Evolutionary conservation across 2,888 invertebrate genomes (phyloP), one percentile per base, ranked within the genome.

Genomic region (Drosophila rellima): DNA sequence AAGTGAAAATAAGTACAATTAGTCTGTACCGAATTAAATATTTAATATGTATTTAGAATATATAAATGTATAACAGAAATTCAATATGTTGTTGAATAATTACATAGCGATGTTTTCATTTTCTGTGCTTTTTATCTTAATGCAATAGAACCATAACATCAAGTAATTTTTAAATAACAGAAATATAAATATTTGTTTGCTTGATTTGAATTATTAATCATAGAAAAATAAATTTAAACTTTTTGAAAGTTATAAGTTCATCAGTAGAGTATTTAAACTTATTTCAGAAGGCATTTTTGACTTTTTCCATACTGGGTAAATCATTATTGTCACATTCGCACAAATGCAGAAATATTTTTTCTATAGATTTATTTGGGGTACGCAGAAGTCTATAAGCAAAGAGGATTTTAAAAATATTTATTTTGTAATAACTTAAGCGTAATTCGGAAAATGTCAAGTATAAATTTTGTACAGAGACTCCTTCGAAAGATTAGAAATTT

Each of bases 1-100:
- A 83, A 83, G 81, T 69, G 56, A 54, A 87, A 78, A 57, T 39
- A 61, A 67, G 84, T 88, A 81, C 90, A 72, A 54, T 64, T 47
- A 65, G 42, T 35, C 66, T 73, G 74, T 81, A 80, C 75, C 72
- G 56, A 51, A 66, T 64, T 35, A 70, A 70, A 68, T 75, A 55
- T 42, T 59, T 50, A 61, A 61, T 50, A 56, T 51, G 37, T 56
- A 39, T 55, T 31, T 63, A n/a, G 47, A 63, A 63, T 48, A 60
- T 64, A 52, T 65, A 74, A 64, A 37, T 64, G 47, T 48, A 59
- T 56, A 39, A 59, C 47, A 37, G 57, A 75, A 69, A 23, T 68
- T 57, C 65, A 59, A 57, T 75, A 67, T 40, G 10, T 68, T 63
- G 33, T 52, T 55, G 47, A 61, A 59, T 48, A 68, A 73, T 59